Evolutionary conservation across 2,797 vertebrate genomes (phyloP), one percentile per base, ranked within the genome.

Genomic region (Alectoris magna): DNA sequence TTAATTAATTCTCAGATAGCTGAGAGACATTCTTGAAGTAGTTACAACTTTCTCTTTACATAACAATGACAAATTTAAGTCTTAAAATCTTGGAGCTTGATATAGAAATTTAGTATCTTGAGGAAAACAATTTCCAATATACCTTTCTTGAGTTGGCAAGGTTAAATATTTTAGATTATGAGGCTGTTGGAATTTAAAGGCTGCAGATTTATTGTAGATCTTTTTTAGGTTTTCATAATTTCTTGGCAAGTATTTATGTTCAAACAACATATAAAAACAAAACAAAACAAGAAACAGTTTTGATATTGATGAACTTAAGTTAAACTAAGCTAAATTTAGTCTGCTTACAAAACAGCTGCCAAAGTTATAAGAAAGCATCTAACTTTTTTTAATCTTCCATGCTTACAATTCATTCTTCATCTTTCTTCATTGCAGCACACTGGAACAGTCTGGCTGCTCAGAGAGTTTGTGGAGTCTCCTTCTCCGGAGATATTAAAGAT

Each of bases 11-110:
- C 43, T 87, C 29, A 77, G 72, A 10, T 46, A 79, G 34, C 53
- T 59, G 87, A 87, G 36, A 94, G 38, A 72, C 44, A 72, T 46
- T 93, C 69, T 77, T 74, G 46, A 90, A 95, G 78, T 19, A 94
- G 66, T 55, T 94, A 89, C 66, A 93, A 71, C 44, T 82, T 91
- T 88, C 68, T 88, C 78, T 84, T 94, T 94, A 76, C 84, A 88
- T 88, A 94, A 91, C 71, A 77, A 88, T 77, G 78, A 79, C 77
- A 13, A 76, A 77, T 79, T 66, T 84, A 87, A 84, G 86, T 14
- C 41, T 87, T 77, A 64, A 90, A 68, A 82, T 67, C 80, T 84
- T 43, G 63, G 18, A 3, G 11, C 14, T 60, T 90, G 21, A 39
- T 78, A 67, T 2, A 83, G 36, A 76, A 94, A 84, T 76, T 53